phyloP scores from a whole-genome alignment of 2,113 vertebrate genomes.

The Cacatua alba region DNA sequence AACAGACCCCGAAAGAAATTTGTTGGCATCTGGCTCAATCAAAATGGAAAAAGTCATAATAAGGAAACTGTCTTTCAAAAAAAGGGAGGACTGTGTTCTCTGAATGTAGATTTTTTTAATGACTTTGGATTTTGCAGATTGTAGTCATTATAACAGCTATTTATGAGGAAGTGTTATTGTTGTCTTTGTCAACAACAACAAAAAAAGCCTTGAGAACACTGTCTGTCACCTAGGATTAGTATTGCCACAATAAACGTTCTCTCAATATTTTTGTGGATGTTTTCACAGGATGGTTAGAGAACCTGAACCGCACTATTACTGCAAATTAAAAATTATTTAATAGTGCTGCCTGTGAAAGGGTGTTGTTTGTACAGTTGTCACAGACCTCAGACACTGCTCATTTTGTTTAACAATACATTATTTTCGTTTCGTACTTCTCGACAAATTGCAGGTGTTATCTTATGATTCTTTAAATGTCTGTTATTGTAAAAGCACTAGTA shows the following conservation, averaged over 20 bases:
- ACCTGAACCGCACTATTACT: slow-evolving; percentile 4
- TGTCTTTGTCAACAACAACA: slow-evolving; percentile 48
- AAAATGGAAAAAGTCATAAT: slow-evolving; percentile 45
- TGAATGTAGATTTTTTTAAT: slow-evolving; percentile 48
- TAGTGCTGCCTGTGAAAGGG: not conserved
- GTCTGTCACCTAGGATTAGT: slow-evolving; percentile 46
- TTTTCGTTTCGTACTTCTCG: slow-evolving; percentile 2
- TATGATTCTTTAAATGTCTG: not conserved
- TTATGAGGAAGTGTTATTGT: slow-evolving; percentile 46
- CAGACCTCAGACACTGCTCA: slow-evolving; percentile 2
- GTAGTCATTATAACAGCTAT: slow-evolving; percentile 45
- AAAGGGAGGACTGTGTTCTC: slow-evolving; percentile 18
- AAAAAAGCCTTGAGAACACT: slow-evolving; percentile 42
- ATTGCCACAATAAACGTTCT: slow-evolving; percentile 28
- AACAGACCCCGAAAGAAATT: slow-evolving; percentile 24
- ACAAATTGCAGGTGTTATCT: not conserved
- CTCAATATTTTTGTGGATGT: not conserved
- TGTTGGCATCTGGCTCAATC: slow-evolving; percentile 30
- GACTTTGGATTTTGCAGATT: slow-evolving; percentile 40
- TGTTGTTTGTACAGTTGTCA: slow-evolving; percentile 31
- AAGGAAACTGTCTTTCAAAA: slow-evolving; percentile 37
- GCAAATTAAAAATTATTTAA: slow-evolving; percentile 53
- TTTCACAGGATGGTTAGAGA: slow-evolving; percentile 15
- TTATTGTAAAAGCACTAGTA: slow-evolving; percentile 13
- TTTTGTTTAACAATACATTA: slow-evolving; percentile 21